Percentiles rank a stretch among this genome's conserved stretches.
Conservation (phyloP, 2,797 vertebrate genomes). For the Euthynnus affinis region DNA sequence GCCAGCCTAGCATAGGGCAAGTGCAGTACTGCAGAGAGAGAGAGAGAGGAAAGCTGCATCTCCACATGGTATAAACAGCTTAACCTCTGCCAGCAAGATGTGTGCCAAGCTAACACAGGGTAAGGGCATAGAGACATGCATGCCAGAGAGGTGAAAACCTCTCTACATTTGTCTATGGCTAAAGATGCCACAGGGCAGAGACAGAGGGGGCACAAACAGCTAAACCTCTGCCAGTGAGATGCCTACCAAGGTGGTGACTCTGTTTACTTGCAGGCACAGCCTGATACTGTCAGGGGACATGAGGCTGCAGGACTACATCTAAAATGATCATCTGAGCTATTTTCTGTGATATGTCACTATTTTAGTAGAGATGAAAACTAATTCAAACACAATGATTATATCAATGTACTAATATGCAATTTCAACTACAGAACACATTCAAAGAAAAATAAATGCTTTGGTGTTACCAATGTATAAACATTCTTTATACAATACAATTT, state of each 20-base stretch:
- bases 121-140: slow-evolving; percentile 48
- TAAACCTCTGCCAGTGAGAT: slow-evolving; percentile 42
- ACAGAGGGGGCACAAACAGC: slow-evolving; percentile 31
- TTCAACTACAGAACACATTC: neutral
- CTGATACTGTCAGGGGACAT: slow-evolving; percentile 9
- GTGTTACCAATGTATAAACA: neutral
- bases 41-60: slow-evolving; percentile 59
- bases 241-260: slow-evolving; percentile 21
- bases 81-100: slow-evolving; percentile 70
- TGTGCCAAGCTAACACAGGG: slow-evolving; percentile 61
- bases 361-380: too few relatives aligned
- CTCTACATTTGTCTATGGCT: slow-evolving; percentile 36
- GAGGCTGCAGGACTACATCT: neutral
- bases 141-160: slow-evolving; percentile 51
- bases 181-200: slow-evolving; percentile 42
- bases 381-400: too few relatives aligned
- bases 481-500: neutral
- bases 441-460: neutral
- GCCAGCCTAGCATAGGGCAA: slow-evolving; percentile 66
- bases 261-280: slow-evolving; percentile 26
- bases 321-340: neutral
- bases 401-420: too few relatives aligned
- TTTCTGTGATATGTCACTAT: neutral
- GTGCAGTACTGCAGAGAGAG: slow-evolving; percentile 39
- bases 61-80: slow-evolving; percentile 68